Evolutionary conservation across 2,797 vertebrate species (phyloP).

Genomic region (Prunella strophiata): DNA sequence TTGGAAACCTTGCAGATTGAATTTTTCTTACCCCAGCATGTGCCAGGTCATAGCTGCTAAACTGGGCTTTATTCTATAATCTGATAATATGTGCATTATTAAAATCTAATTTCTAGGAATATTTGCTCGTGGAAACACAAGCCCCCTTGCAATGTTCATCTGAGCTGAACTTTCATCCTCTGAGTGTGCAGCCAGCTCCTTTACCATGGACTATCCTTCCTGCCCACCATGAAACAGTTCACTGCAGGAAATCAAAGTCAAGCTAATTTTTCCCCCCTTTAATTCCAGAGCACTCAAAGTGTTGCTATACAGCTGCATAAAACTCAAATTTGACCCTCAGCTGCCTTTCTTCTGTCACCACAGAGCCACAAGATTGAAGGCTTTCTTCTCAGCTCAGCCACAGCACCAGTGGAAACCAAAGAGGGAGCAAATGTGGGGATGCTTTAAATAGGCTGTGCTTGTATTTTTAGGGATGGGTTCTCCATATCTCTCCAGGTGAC

Average conservation of each 20-base stretch:
- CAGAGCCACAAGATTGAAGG: slow-evolving; percentile 25
- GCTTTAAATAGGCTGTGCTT: not conserved
- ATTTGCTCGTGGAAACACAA: not conserved
- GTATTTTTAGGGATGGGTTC: not conserved
- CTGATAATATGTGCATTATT: not conserved
- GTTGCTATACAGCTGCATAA: not conserved
- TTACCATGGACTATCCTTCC: not conserved
- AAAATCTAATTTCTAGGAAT: not conserved
- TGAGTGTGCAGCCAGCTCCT: not conserved
- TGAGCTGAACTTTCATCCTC: not conserved
- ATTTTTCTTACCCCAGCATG: not conserved
- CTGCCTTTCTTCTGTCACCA: slow-evolving; percentile 11
- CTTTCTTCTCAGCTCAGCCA: not conserved
- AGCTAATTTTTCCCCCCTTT: not conserved
- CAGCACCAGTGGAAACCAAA: not conserved
- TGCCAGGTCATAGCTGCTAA: not conserved
- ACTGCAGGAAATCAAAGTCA: not conserved
- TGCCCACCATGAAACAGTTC: not conserved
- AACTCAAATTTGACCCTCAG: not conserved
- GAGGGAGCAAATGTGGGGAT: not conserved
- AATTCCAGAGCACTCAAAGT: slow-evolving; percentile 17
- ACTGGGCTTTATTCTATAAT: not conserved
- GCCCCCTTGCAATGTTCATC: not conserved
- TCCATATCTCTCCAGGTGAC: not conserved
- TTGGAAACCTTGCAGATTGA: not conserved